Conservation (phyloP, 2,113 vertebrate species). For the Pavo muticus region DNA sequence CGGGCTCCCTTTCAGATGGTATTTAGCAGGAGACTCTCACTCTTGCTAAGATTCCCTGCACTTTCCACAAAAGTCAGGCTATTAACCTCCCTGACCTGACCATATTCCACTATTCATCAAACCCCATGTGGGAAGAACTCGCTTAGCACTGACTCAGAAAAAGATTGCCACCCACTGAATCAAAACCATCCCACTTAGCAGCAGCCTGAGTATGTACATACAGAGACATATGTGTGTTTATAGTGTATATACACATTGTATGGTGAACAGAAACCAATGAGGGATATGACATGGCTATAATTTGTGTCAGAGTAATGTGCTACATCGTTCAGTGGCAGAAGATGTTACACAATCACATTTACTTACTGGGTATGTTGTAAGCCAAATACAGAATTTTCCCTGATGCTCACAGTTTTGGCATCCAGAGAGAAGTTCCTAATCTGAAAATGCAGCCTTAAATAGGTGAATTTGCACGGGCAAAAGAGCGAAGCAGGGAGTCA, state of each 20-base stretch:
- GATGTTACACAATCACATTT: neutral
- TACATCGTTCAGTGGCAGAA: neutral
- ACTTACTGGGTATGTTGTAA: neutral
- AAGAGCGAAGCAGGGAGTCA: neutral
- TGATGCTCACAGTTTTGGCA: neutral
- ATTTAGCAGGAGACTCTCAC: neutral
- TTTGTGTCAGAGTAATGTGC: neutral
- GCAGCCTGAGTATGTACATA: neutral
- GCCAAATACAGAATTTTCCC: neutral
- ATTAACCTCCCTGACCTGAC: slow-evolving; percentile 57
- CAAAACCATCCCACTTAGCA: neutral
- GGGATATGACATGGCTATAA: neutral
- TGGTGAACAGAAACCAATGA: slow-evolving; percentile 12
- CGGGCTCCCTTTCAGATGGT: neutral
- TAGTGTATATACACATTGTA: neutral
- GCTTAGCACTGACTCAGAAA: slow-evolving; percentile 13
- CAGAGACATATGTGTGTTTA: slow-evolving; percentile 3
- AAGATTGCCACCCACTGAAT: slow-evolving; percentile 35
- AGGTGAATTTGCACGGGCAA: neutral
- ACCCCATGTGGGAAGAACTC: neutral
- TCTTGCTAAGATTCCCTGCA: neutral
- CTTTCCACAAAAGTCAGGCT: slow-evolving; percentile 44
- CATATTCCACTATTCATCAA: slow-evolving; percentile 22
- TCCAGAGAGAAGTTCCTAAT: neutral
- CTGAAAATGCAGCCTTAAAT: neutral